Evolutionary conservation across 2,888 invertebrate genomes (phyloP), one percentile per base, ranked within the genome.

Genomic region (Drosophila helvetica): DNA sequence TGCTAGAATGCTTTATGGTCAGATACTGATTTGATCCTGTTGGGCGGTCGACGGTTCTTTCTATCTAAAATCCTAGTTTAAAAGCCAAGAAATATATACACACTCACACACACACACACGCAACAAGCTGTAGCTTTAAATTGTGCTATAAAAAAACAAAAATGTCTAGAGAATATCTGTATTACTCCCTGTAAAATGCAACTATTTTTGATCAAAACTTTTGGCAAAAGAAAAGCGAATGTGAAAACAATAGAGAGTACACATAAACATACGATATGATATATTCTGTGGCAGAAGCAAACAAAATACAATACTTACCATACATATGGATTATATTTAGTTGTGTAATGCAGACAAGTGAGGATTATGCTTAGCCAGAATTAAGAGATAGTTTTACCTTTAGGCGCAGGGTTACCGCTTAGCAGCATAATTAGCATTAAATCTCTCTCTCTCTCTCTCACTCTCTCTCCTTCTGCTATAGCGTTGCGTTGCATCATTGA

Each of bases 201-300:
- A 84, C 81, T 83, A 83, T 83, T 83, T 83, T 83, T 87, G 79
- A 83, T 81, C 84, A 77, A 77, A 60, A 61, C 81, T 79, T 79
- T 86, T 86, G 81, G 71, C 72, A 56, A 66, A 63, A 33, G 33
- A 15, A 27, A 79, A 81, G 85, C 70, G 79, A 80, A 56, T 83
- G 64, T 73, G 38, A 61, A 56, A 17, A 25, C 18, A 51, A 63
- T 45, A 52, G 42, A 48, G 38, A 38, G 38, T 18, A 33, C n/a
- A 33, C 27, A 27, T 8, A 27, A 27, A 27, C 27, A 27, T 18
- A 59, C 42, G 48, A 61, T 22, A 63, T 38, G 46, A 46, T 45
- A 61, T 64, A 53, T 43, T 46, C 64, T 63, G 43, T 45, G 48
- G 55, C 68, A 67, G 54, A 38, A 67, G 50, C 55, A 66, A 66